Base-by-base conservation (phyloP, 2,888 invertebrate species). In the Troilus luridus region DNA sequence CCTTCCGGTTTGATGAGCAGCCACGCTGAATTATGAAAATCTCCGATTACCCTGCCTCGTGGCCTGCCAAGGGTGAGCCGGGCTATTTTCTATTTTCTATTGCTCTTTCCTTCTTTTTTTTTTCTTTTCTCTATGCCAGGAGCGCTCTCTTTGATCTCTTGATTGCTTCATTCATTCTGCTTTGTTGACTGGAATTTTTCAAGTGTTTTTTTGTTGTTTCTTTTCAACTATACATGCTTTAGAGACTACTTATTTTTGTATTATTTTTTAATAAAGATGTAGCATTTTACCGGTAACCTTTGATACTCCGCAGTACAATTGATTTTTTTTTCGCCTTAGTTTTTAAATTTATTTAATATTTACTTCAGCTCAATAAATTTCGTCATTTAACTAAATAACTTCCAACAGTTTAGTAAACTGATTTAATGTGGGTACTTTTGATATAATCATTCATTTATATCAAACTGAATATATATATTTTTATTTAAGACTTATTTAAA, bases 161-260 rank as follows among this genome's bases (percentile, higher is more conserved):
- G 85, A 56, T 85, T 85, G 85, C 56, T 85, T 56, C 85, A 85
- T 85, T 85, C 85, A 58, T 85, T 58, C 56, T 58, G 85, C 41
- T 77, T 77, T 77, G 72, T 77, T 77, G 72, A 77, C 72, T 77
- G 72, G 72, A 77, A 85, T 56, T 85, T 81, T 85, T 85, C 85
- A n/a, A 85, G 56, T 21, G 56, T 58, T 81, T 77, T 41, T 72
- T 81, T 85, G 54, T 54, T 11, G 24, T 56, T n/a, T 54, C 85
- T 85, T 56, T 54, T 85, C 12, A 56, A 85, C 56, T 58, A 85
- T 10, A 0, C 56, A 85, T 85, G 56, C 85, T 56, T 85, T 56
- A 11, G 85, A 85, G n/a, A 56, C 72, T 41, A 77, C 9, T 77
- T 77, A 77, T 77, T 77, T 19, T 77, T 67, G 67, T 67, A 24